A percentile compares a stretch with the other conserved stretches of the same genome.
Evolutionary conservation across 1,140 invertebrate species (phyloP).

Genomic region (Venturia canescens): DNA sequence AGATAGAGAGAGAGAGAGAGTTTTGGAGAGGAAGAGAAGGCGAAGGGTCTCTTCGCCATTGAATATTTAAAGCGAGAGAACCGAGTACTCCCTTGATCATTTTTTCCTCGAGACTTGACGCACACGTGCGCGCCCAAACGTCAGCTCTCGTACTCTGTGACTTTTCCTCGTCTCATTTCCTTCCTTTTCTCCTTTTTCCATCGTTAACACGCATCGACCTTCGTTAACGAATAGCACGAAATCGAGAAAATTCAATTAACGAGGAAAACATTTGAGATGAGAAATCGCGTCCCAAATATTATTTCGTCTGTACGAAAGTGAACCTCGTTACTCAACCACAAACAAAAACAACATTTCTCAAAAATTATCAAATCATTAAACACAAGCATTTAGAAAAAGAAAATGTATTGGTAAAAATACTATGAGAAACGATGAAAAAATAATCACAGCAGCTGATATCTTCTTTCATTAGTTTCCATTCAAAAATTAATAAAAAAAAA

Average conservation of each 20-base stretch:
- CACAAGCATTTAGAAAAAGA: no score
- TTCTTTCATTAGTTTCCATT: no score
- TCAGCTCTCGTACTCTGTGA: neutral
- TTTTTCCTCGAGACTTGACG: constrained; percentile 21
- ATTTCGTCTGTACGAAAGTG: neutral
- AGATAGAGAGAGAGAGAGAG: constrained; percentile 35
- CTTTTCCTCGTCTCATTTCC: constrained; percentile 30
- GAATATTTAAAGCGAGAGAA: constrained; percentile 44
- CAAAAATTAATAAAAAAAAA: no score
- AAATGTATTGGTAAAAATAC: no score
- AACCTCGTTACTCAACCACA: no score
- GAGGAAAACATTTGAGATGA: neutral
- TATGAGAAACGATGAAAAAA: no score
- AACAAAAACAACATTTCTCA: neutral
- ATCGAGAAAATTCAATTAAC: constrained; percentile 5
- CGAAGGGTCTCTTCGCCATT: constrained; percentile 19
- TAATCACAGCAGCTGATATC: no score
- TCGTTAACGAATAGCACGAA: neutral
- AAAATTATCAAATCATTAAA: no score
- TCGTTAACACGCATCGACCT: neutral
- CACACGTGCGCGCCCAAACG: neutral
- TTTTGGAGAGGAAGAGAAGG: constrained; percentile 5
- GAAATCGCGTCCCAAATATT: neutral
- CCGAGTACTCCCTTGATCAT: constrained; percentile 32
- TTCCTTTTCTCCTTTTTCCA: constrained; percentile 19